Percentiles rank a stretch among this genome's conserved stretches.
phyloP scores from a whole-genome alignment of 2,113 vertebrate genomes.

The Channa argus region DNA sequence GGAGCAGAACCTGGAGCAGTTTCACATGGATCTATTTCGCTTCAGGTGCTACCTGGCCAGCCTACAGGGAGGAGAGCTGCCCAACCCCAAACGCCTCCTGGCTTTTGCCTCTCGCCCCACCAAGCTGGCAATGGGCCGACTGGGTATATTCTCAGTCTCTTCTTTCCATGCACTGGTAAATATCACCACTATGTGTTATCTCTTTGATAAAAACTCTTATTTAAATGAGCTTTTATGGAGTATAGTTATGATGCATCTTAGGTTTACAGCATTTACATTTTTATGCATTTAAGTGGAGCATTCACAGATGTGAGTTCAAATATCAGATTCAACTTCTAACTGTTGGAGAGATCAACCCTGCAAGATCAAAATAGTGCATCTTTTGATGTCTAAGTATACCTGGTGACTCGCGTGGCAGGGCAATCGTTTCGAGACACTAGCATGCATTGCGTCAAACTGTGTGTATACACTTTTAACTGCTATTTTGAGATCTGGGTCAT shows the following conservation, averaged over 20 bases:
- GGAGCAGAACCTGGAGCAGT: constrained; percentile 98
- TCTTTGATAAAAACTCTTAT: background rate
- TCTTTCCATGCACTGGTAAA: constrained; percentile 95
- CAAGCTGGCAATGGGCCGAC: constrained; percentile 95
- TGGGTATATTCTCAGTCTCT: constrained; percentile 95
- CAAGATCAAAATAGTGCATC: background rate
- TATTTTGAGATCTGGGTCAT: constrained; percentile 31
- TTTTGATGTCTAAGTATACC: background rate
- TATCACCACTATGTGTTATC: background rate
- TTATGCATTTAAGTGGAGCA: background rate
- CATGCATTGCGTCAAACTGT: constrained; percentile 22
- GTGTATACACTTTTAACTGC: background rate
- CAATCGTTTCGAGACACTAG: constrained; percentile 37
- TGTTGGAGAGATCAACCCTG: constrained; percentile 3
- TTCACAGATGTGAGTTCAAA: background rate
- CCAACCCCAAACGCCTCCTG: constrained; percentile 95
- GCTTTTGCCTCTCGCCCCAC: constrained; percentile 94
- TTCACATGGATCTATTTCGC: constrained; percentile 97
- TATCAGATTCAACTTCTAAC: background rate
- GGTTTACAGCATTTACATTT: background rate
- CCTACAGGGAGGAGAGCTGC: constrained; percentile 94
- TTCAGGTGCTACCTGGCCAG: constrained; percentile 95
- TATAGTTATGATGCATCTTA: background rate
- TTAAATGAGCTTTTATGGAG: background rate
- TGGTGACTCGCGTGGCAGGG: constrained; percentile 13